Conservation (phyloP, 2,888 invertebrate species). For the Ceraclea dissimilis region DNA sequence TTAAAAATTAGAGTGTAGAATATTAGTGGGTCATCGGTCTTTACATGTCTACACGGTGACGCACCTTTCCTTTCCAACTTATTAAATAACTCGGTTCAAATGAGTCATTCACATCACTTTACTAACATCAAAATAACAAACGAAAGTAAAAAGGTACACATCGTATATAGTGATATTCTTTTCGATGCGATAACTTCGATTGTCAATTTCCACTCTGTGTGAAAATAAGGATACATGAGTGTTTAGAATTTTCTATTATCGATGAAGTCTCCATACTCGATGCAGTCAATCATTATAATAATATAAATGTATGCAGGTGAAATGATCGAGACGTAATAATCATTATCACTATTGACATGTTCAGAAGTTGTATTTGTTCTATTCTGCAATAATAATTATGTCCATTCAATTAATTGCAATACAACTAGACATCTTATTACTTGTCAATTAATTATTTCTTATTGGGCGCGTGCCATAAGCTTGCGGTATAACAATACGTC, state of each 20-base stretch:
- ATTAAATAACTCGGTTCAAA: slow-evolving; percentile 1
- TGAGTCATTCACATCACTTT: not conserved
- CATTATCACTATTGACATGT: too few relatives aligned
- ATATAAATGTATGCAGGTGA: too few relatives aligned
- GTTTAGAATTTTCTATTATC: not conserved
- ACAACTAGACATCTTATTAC: too few relatives aligned
- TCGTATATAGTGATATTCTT: slow-evolving; percentile 11
- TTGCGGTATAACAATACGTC: too few relatives aligned
- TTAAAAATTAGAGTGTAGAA: slow-evolving; percentile 6
- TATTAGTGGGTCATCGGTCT: slow-evolving; percentile 6
- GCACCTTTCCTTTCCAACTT: slow-evolving; percentile 10
- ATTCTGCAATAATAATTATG: too few relatives aligned
- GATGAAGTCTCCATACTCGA: too few relatives aligned
- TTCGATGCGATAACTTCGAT: not conserved
- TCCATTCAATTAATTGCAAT: too few relatives aligned
- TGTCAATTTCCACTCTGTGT: not conserved
- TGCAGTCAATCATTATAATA: too few relatives aligned
- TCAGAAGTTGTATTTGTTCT: too few relatives aligned
- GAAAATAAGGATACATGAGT: not conserved
- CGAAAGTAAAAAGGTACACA: slow-evolving; percentile 9
- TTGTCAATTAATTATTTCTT: too few relatives aligned
- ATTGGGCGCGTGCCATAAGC: too few relatives aligned
- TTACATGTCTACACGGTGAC: slow-evolving; percentile 8
- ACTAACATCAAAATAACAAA: not conserved
- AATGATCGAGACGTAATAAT: too few relatives aligned